phyloP scores from a whole-genome alignment of 2,797 vertebrate genomes.

The Coregonus suidteri region DNA sequence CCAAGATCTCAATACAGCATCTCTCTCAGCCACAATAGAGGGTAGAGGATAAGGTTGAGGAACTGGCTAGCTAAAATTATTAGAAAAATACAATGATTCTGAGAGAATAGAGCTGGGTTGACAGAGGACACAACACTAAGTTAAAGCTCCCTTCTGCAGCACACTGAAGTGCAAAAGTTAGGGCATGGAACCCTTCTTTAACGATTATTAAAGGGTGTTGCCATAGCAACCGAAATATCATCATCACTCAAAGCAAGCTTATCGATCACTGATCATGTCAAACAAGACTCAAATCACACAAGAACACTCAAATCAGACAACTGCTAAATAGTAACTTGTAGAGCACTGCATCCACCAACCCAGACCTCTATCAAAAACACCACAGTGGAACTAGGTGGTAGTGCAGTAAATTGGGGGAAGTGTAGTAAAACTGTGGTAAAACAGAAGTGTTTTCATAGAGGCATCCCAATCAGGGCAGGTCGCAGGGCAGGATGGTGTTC shows the following conservation, averaged over 20 bases:
- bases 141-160: slow-evolving; percentile 19
- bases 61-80: slow-evolving; percentile 21
- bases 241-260: slow-evolving; percentile 24
- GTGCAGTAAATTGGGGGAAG: slow-evolving; percentile 21
- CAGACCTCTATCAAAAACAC: slow-evolving; percentile 6
- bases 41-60: slow-evolving; percentile 20
- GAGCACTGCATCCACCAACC: slow-evolving; percentile 20
- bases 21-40: slow-evolving; percentile 9
- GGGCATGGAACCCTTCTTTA: slow-evolving; percentile 9
- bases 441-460: background rate
- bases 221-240: slow-evolving; percentile 16
- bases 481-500: slow-evolving; percentile 61
- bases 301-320: slow-evolving; percentile 6
- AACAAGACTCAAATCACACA: slow-evolving; percentile 19
- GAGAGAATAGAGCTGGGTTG: slow-evolving; percentile 15
- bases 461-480: slow-evolving; percentile 67
- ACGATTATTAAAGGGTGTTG: slow-evolving; percentile 32
- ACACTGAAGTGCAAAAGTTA: slow-evolving; percentile 15
- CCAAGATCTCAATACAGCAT: slow-evolving; percentile 11
- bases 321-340: slow-evolving; percentile 1
- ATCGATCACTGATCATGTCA: background rate
- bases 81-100: background rate
- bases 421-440: background rate
- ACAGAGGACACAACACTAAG: slow-evolving; percentile 13
- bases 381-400: slow-evolving; percentile 10